Conservation (phyloP, 2,113 vertebrate species). For the Colius striatus region DNA sequence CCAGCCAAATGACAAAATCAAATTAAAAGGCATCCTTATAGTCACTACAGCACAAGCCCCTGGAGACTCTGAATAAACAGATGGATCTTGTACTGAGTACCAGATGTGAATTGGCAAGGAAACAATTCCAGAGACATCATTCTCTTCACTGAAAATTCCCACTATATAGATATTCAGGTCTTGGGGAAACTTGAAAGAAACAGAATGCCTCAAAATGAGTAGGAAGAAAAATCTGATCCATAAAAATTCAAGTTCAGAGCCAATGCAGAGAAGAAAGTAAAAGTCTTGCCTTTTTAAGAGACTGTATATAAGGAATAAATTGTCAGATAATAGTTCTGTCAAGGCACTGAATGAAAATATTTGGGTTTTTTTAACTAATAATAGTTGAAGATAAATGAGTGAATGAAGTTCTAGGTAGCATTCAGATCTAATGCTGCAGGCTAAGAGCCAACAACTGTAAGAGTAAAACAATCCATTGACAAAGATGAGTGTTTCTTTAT, state of each 20-base stretch:
- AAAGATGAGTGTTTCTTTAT: background rate
- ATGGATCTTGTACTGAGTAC: background rate
- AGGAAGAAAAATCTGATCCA: background rate
- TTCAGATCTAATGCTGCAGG: background rate
- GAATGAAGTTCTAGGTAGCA: background rate
- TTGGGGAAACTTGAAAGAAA: background rate
- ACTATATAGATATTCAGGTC: background rate
- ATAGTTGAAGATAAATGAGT: background rate
- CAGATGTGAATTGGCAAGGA: conserved; percentile 12
- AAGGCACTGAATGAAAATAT: background rate
- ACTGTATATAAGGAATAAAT: background rate
- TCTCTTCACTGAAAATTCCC: conserved; percentile 9
- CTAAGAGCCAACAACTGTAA: background rate
- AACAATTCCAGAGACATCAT: background rate
- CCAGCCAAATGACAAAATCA: background rate
- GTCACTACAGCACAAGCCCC: background rate
- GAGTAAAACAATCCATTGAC: background rate
- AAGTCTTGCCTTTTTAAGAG: background rate
- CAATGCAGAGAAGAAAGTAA: background rate
- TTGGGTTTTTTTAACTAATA: background rate
- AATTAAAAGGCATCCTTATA: conserved; percentile 34
- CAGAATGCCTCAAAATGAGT: background rate
- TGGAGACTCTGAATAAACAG: conserved; percentile 3
- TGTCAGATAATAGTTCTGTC: background rate
- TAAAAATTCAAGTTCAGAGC: background rate